These are phyloP conservation scores for Rotaria magnacalcarata DNA, from an alignment of 2,888 invertebrate genomes.

Conservation along the genomic window DNA sequence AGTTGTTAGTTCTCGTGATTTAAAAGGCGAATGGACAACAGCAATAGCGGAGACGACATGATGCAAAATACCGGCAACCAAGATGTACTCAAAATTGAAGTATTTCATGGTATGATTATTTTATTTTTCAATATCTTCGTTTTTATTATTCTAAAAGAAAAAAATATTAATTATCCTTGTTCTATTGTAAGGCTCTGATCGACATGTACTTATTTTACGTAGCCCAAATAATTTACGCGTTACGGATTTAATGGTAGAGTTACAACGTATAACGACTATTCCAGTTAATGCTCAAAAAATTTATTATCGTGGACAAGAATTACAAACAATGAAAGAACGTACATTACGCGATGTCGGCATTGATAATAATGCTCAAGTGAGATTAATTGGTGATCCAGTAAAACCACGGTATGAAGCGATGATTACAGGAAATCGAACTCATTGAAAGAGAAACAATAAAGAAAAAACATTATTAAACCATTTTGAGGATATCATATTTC, in stretches of 20 bases:
- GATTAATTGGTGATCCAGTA: conserved; percentile 43
- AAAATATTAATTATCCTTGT: too few relatives aligned
- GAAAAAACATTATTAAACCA: too few relatives aligned
- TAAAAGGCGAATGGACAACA: not conserved
- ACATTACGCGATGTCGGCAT: conserved; percentile 39
- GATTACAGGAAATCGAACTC: not conserved
- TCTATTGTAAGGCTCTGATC: conserved; percentile 37
- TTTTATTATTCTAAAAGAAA: too few relatives aligned
- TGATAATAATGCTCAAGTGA: conserved; percentile 43
- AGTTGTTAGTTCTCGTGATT: conserved; percentile 21
- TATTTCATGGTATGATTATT: conserved; percentile 39
- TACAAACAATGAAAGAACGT: conserved; percentile 32
- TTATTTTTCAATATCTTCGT: too few relatives aligned
- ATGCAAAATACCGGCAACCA: not conserved
- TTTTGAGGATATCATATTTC: too few relatives aligned
- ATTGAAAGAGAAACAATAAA: not conserved
- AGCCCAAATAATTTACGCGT: conserved; percentile 36
- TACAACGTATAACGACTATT: conserved; percentile 42
- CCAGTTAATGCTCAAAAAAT: conserved; percentile 38
- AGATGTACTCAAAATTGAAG: conserved; percentile 42
- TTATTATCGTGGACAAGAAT: conserved; percentile 40
- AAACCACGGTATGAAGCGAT: conserved; percentile 38
- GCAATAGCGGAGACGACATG: not conserved
- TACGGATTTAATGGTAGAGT: conserved; percentile 39
- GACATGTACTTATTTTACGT: conserved; percentile 41